These are phyloP conservation scores for Rapana venosa DNA, from an alignment of 2,888 invertebrate species.

Conservation along the genomic window DNA sequence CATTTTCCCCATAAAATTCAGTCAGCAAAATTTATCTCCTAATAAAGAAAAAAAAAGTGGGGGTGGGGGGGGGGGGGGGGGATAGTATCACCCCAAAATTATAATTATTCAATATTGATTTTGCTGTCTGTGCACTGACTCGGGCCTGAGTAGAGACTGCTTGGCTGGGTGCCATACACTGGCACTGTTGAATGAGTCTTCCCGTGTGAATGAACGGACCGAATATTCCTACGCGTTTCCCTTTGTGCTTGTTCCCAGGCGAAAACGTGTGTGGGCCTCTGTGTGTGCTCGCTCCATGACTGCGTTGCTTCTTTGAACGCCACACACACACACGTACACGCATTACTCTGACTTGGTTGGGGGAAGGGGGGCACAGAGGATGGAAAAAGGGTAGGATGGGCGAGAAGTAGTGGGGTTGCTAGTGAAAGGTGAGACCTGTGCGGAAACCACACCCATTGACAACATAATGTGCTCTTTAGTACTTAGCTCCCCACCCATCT, in stretches of 20 bases:
- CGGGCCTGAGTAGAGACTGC: neutral
- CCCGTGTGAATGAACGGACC: neutral
- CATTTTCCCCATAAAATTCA: neutral
- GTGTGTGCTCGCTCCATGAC: neutral
- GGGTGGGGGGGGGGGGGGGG: too few species aligned
- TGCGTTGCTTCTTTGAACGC: too few species aligned
- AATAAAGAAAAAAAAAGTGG: too few species aligned
- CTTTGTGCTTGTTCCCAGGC: neutral
- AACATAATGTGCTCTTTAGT: neutral
- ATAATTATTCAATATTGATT: neutral
- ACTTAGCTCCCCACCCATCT: neutral
- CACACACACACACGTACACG: too few species aligned
- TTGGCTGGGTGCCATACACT: neutral
- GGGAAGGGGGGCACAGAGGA: neutral
- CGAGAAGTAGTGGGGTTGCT: too few species aligned
- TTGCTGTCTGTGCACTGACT: neutral
- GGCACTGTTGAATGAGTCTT: neutral
- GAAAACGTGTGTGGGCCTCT: neutral
- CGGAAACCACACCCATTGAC: neutral
- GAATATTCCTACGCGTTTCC: constrained; percentile 5
- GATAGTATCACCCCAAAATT: neutral
- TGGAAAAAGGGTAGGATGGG: neutral
- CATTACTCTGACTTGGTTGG: neutral
- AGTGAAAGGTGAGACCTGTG: neutral
- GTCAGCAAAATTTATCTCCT: neutral